phyloP scores from a whole-genome alignment of 2,888 invertebrate genomes.

The Cancer borealis region DNA sequence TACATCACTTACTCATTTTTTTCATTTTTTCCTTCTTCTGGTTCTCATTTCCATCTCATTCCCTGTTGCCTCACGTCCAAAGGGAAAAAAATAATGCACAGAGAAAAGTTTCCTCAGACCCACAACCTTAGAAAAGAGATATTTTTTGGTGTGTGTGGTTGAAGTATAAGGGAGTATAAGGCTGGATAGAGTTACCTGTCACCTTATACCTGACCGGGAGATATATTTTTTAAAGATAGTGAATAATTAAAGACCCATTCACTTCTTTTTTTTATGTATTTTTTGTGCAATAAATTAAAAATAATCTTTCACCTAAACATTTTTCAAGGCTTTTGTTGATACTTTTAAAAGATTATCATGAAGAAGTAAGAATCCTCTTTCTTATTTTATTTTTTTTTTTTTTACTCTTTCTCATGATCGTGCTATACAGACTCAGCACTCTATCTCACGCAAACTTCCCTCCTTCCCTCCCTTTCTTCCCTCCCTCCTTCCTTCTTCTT shows the following conservation, averaged over 20 bases:
- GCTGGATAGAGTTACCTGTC: neutral
- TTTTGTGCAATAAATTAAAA: no score
- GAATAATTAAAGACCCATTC: no score
- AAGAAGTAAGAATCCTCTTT: neutral
- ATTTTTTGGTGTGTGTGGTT: no score
- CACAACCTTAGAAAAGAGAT: neutral
- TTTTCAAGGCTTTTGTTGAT: neutral
- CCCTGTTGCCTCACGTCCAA: neutral
- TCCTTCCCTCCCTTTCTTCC: neutral
- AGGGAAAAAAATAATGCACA: neutral
- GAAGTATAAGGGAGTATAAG: neutral
- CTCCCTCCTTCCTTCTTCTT: neutral
- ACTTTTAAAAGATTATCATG: neutral
- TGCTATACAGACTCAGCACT: neutral
- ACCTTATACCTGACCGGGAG: no score
- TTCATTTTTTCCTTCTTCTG: neutral
- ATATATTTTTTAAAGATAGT: no score
- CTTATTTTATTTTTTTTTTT: slow-evolving; percentile 13
- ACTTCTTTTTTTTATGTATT: no score
- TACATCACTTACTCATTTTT: neutral
- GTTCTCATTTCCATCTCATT: neutral
- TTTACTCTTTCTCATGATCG: neutral
- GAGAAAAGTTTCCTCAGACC: neutral
- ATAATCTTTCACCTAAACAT: no score
- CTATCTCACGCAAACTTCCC: neutral